Percentiles rank a stretch among this genome's conserved stretches.
Conservation (phyloP, 2,797 vertebrate species). For the Lepus townsendii region DNA sequence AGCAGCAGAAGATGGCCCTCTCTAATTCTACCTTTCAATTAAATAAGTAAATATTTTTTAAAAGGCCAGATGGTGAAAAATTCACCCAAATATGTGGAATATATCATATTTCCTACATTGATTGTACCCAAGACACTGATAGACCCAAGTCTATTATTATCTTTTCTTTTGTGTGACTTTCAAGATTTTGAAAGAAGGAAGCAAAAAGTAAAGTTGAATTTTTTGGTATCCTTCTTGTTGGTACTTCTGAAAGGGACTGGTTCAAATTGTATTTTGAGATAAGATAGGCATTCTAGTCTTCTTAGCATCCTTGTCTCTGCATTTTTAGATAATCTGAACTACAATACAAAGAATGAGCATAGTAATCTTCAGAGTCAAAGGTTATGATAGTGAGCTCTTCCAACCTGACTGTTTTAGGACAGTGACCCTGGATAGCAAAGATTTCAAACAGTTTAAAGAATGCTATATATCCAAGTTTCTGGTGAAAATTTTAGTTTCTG, state of each 20-base stretch:
- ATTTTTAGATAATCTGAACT: constrained; percentile 63
- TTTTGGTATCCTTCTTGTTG: constrained; percentile 40
- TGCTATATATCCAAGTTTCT: neutral
- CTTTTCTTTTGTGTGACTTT: constrained; percentile 29
- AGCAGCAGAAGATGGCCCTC: too few species aligned
- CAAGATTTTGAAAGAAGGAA: constrained; percentile 49
- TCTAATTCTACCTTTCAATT: too few species aligned
- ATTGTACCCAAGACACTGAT: constrained; percentile 1
- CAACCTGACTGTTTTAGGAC: neutral
- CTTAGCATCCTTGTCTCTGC: constrained; percentile 32
- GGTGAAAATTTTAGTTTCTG: constrained; percentile 36
- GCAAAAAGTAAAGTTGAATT: constrained; percentile 35
- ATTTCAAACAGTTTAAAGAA: constrained; percentile 25
- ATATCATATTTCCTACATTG: constrained; percentile 24
- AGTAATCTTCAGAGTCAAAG: constrained; percentile 28
- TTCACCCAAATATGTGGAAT: neutral
- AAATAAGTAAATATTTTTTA: too few species aligned
- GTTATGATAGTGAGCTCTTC: neutral
- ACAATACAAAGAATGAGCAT: constrained; percentile 1
- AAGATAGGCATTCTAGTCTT: constrained; percentile 22
- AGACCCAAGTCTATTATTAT: neutral
- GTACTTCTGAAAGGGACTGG: neutral
- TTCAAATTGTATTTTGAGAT: constrained; percentile 50
- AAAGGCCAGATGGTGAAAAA: constrained; percentile 13
- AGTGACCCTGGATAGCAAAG: constrained; percentile 20